Percentiles rank a stretch among this genome's conserved stretches.
These are phyloP conservation scores for Hyla sarda DNA, from an alignment of 2,113 vertebrate genomes.

Conservation along the genomic window DNA sequence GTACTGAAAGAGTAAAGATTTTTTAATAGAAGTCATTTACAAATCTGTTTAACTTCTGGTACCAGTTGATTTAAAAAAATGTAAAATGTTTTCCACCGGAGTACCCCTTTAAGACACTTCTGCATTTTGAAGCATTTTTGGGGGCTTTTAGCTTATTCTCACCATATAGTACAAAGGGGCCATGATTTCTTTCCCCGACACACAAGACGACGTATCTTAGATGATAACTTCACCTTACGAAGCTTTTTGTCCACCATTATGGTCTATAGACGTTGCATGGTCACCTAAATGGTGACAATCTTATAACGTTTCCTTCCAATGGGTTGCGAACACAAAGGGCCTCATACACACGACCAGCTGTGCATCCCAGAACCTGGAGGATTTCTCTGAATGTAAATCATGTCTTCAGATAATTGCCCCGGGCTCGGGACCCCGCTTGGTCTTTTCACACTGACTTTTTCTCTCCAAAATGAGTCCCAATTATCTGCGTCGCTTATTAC, in stretches of 20 bases:
- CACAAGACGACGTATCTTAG: too few species aligned
- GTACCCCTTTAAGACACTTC: too few species aligned
- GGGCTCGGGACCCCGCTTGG: neutral
- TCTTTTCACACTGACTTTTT: slow-evolving; percentile 16
- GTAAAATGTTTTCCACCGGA: too few species aligned
- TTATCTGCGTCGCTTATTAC: slow-evolving; percentile 24
- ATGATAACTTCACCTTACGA: neutral
- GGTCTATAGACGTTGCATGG: neutral
- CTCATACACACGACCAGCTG: neutral
- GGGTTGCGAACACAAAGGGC: neutral
- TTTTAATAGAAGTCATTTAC: too few species aligned
- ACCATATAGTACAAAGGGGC: too few species aligned
- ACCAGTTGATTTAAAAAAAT: too few species aligned
- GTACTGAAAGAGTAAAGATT: too few species aligned
- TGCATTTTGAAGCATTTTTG: neutral
- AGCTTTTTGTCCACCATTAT: neutral
- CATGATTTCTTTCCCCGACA: too few species aligned
- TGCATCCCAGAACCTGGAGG: neutral
- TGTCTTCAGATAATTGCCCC: slow-evolving; percentile 15
- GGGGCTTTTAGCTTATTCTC: too few species aligned
- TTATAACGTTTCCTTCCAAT: neutral
- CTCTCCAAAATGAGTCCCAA: neutral
- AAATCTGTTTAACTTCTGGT: too few species aligned
- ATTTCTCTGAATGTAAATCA: neutral
- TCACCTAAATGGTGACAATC: neutral